Evolutionary conservation across 1,140 invertebrate species (phyloP).

Genomic region (Bombus superbus): DNA sequence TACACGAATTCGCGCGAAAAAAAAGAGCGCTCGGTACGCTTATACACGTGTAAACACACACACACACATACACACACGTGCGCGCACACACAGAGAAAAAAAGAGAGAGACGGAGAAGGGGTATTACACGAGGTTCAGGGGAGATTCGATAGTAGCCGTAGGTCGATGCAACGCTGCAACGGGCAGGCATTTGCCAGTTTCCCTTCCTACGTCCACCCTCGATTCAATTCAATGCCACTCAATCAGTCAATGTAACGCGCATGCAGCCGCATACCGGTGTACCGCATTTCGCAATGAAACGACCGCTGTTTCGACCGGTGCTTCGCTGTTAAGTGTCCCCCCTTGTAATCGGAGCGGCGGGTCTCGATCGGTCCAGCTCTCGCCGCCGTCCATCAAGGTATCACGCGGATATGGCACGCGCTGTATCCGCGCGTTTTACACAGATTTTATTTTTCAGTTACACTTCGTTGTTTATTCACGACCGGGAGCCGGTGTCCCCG

Average conservation of each 20-base stretch:
- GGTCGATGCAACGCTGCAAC: slow-evolving; percentile 64
- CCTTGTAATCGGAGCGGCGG: slow-evolving; percentile 60
- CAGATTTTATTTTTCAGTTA: slow-evolving; percentile 69
- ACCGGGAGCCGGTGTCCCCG: slow-evolving; percentile 2
- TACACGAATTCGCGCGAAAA: slow-evolving; percentile 58
- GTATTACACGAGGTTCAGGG: neutral
- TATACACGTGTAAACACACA: no score
- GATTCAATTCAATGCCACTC: slow-evolving; percentile 82
- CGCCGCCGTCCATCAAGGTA: slow-evolving; percentile 59
- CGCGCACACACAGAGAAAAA: neutral
- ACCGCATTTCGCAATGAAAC: slow-evolving; percentile 72
- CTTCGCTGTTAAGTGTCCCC: slow-evolving; percentile 67
- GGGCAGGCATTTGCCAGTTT: slow-evolving; percentile 78
- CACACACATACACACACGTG: slow-evolving; percentile 2
- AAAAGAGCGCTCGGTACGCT: slow-evolving; percentile 19
- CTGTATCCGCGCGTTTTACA: slow-evolving; percentile 41
- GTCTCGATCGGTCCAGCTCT: slow-evolving; percentile 11
- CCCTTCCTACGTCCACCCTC: slow-evolving; percentile 72
- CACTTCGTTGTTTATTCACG: slow-evolving; percentile 65
- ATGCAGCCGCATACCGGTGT: slow-evolving; percentile 75
- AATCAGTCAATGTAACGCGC: slow-evolving; percentile 82
- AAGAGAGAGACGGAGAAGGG: neutral
- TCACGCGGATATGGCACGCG: slow-evolving; percentile 57
- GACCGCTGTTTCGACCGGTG: slow-evolving; percentile 60
- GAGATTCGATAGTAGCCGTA: slow-evolving; percentile 57